Conservation (phyloP, 2,888 invertebrate genomes). For the Thymelicus lineola region DNA sequence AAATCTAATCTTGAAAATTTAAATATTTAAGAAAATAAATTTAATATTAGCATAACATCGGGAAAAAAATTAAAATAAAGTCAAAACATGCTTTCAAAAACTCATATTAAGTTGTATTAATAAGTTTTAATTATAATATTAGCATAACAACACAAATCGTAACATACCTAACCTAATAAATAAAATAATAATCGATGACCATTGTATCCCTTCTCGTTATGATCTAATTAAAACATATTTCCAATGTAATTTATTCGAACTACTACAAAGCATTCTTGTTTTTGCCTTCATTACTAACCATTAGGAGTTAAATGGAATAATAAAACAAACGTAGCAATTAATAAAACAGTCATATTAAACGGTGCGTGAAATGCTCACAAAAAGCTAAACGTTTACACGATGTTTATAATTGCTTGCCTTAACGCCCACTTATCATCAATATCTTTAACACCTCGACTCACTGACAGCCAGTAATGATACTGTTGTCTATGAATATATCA, state of each 20-base stretch:
- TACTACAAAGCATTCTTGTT: conserved; percentile 17
- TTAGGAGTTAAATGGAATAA: conserved; percentile 15
- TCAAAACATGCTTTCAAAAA: too few species aligned
- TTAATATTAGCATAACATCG: too few species aligned
- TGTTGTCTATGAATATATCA: conserved; percentile 39
- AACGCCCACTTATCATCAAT: conserved; percentile 42
- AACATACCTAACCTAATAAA: too few species aligned
- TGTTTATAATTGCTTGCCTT: conserved; percentile 52
- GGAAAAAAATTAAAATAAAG: too few species aligned
- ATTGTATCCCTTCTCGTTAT: not conserved
- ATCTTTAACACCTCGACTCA: conserved; percentile 57
- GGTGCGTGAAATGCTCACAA: conserved; percentile 64
- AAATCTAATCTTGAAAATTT: too few species aligned
- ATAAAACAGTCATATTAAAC: conserved; percentile 51
- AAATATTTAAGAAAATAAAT: too few species aligned
- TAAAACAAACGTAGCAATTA: conserved; percentile 40
- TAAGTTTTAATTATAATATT: too few species aligned
- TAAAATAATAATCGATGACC: not conserved
- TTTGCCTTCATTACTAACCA: conserved; percentile 25
- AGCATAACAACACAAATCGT: too few species aligned
- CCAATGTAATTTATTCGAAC: conserved; percentile 16
- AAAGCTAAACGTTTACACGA: conserved; percentile 59
- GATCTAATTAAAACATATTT: not conserved
- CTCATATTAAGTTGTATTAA: too few species aligned
- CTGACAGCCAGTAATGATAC: conserved; percentile 49